Conservation (phyloP, 2,797 vertebrate genomes). For the Melanotaenia trifasciata region DNA sequence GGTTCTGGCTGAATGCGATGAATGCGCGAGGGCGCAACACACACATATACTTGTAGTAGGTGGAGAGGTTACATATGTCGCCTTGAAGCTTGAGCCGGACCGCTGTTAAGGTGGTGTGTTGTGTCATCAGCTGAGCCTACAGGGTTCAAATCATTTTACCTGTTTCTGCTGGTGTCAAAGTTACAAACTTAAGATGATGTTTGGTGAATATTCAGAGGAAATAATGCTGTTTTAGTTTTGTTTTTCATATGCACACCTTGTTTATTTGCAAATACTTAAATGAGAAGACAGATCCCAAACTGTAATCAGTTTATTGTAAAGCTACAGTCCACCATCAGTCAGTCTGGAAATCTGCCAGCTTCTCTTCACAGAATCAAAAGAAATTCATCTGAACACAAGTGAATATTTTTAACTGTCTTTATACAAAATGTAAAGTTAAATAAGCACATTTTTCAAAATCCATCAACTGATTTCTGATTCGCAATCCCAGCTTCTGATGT, state of each 20-base stretch:
- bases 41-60: background rate
- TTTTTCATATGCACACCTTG: background rate
- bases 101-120: constrained; percentile 23
- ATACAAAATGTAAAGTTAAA: background rate
- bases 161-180: background rate
- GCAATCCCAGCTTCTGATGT: background rate
- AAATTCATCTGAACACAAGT: too few species aligned
- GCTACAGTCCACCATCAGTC: background rate
- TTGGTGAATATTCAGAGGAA: background rate
- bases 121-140: constrained; percentile 6
- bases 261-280: background rate
- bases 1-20: constrained; percentile 50
- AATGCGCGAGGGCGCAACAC: constrained; percentile 52
- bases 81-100: constrained; percentile 31
- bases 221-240: background rate
- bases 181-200: background rate
- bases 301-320: background rate
- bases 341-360: background rate
- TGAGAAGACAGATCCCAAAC: background rate
- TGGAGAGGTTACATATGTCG: constrained; percentile 37
- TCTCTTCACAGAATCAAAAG: background rate
- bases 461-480: background rate
- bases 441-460: too few species aligned
- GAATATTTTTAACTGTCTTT: background rate
- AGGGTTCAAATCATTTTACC: constrained; percentile 2